Evolutionary conservation across 1,140 invertebrate species (phyloP).

Genomic region (Leptopilina boulardi): DNA sequence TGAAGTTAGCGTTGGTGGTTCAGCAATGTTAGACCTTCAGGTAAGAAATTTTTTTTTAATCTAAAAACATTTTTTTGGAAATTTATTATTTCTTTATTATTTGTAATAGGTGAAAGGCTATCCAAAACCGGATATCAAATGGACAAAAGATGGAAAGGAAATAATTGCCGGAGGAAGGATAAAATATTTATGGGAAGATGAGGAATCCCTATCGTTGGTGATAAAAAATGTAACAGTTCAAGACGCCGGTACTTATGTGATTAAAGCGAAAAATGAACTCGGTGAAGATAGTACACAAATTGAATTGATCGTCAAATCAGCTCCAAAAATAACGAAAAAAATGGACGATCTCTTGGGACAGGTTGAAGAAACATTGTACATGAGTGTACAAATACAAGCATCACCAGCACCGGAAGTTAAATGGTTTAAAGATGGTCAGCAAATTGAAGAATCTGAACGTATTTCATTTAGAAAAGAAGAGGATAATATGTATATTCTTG

Average conservation of each 20-base stretch:
- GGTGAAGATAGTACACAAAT: conserved; percentile 88
- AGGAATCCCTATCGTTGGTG: conserved; percentile 91
- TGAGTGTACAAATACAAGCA: conserved; percentile 89
- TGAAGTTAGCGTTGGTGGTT: conserved; percentile 88
- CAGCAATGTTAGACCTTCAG: conserved; percentile 95
- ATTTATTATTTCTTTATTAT: conserved; percentile 17
- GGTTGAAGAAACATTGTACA: conserved; percentile 82
- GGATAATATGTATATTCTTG: conserved; percentile 83
- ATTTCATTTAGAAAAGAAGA: conserved; percentile 83
- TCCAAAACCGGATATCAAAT: conserved; percentile 93
- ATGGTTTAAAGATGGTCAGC: conserved; percentile 91
- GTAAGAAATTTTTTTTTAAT: conserved; percentile 57
- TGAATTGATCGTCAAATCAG: conserved; percentile 85
- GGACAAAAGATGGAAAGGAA: conserved; percentile 90
- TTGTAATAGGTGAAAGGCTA: conserved; percentile 88
- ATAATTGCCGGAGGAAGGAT: conserved; percentile 88
- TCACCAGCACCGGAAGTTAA: conserved; percentile 87
- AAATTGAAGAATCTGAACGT: conserved; percentile 82
- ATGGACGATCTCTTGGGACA: conserved; percentile 84
- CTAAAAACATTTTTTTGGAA: no score
- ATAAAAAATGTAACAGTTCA: conserved; percentile 91
- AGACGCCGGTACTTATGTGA: conserved; percentile 91
- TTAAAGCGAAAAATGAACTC: conserved; percentile 91
- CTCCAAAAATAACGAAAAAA: conserved; percentile 90
- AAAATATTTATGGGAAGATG: conserved; percentile 93